Evolutionary conservation across 2,113 vertebrate genomes (phyloP).

Genomic region (Lepisosteus osseus): DNA sequence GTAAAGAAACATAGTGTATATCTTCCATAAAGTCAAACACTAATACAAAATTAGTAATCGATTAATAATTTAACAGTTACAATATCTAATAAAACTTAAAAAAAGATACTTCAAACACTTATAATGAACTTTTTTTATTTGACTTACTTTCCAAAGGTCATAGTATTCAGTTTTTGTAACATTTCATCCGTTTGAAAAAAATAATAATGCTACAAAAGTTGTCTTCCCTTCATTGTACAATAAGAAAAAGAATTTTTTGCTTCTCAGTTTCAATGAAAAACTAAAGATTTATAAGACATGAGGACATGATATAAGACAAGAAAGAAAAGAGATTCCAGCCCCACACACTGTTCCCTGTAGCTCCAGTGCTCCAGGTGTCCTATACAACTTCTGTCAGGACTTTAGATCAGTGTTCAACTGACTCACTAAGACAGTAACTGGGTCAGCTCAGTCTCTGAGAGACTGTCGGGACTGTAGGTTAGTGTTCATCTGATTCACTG

Average conservation of each 20-base stretch:
- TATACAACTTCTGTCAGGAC: too few species aligned
- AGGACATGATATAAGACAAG: not conserved
- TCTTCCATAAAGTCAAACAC: too few species aligned
- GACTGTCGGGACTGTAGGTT: too few species aligned
- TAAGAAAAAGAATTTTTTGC: conserved; percentile 10
- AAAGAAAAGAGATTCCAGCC: too few species aligned
- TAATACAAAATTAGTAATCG: not conserved
- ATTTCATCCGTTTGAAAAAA: conserved; percentile 15
- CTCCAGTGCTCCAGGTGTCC: too few species aligned
- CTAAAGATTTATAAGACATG: not conserved
- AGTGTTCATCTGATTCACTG: too few species aligned
- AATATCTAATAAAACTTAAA: not conserved
- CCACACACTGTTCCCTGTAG: too few species aligned
- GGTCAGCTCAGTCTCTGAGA: too few species aligned
- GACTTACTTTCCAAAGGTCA: conserved; percentile 23
- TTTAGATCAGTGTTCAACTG: too few species aligned
- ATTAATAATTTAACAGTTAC: not conserved
- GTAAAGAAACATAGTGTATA: too few species aligned
- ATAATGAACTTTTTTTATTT: not conserved
- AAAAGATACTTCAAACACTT: not conserved
- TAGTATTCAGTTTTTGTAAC: conserved; percentile 34
- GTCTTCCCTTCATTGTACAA: conserved; percentile 14
- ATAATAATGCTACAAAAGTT: conserved; percentile 29
- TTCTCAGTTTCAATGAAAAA: not conserved
- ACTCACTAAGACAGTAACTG: too few species aligned